Evolutionary conservation across 2,888 invertebrate genomes (phyloP).

Genomic region (Baronia brevicornis): DNA sequence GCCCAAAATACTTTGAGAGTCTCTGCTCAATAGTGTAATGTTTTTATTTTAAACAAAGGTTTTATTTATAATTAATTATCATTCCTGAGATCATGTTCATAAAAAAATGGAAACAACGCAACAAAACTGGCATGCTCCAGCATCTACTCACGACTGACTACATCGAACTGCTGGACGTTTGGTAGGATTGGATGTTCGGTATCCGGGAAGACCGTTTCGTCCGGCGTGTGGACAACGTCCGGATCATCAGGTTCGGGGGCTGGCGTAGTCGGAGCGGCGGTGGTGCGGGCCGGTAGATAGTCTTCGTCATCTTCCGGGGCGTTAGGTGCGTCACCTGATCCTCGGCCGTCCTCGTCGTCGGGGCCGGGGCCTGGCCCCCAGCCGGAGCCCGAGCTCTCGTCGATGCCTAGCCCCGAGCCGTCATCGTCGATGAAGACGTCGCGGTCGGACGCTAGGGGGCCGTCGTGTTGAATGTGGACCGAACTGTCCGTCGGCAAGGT

Average conservation of each 20-base stretch:
- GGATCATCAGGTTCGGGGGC: slow-evolving; percentile 19
- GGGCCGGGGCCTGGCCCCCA: slow-evolving; percentile 81
- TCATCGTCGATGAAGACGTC: slow-evolving; percentile 88
- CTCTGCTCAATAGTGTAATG: too few relatives aligned
- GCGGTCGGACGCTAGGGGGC: slow-evolving; percentile 62
- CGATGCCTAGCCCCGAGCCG: slow-evolving; percentile 82
- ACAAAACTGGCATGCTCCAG: slow-evolving; percentile 69
- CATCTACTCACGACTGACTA: slow-evolving; percentile 71
- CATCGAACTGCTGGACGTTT: slow-evolving; percentile 42
- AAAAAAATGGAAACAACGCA: slow-evolving; percentile 39
- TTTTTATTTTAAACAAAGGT: too few relatives aligned
- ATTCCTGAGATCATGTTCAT: slow-evolving; percentile 17
- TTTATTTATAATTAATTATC: not conserved
- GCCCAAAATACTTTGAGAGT: too few relatives aligned
- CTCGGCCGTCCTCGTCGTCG: slow-evolving; percentile 83
- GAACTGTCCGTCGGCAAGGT: slow-evolving; percentile 45
- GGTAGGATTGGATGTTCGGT: slow-evolving; percentile 38
- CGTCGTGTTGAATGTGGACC: slow-evolving; percentile 52
- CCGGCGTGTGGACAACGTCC: slow-evolving; percentile 17
- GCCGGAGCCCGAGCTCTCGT: slow-evolving; percentile 91
- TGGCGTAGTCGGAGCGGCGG: slow-evolving; percentile 26
- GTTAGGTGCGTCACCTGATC: slow-evolving; percentile 57
- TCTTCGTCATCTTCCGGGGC: slow-evolving; percentile 65
- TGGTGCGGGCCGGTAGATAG: slow-evolving; percentile 31
- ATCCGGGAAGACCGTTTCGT: slow-evolving; percentile 20